Evolutionary conservation across 2,113 vertebrate genomes (phyloP), one percentile per base, ranked within the genome.

Genomic region (Galemys pyrenaicus): DNA sequence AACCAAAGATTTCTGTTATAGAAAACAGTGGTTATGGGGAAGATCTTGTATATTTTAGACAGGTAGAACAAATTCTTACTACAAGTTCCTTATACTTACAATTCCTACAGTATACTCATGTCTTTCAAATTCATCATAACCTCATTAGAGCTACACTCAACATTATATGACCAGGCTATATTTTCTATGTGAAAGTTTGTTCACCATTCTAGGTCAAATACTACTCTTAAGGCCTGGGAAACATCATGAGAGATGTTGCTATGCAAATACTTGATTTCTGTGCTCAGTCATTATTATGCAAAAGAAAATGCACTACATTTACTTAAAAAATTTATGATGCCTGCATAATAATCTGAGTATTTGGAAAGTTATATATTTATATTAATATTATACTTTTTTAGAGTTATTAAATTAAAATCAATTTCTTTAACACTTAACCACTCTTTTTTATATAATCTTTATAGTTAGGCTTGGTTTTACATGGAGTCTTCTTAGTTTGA

Each of bases 341-440:
- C 58, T 87, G 13, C 0, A 56, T n/a, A 54, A 13, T 22, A 86
- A 77, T 68, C 12, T 74, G 26, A 62, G 28, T 68, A 87, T 68
- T 56, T n/a, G 39, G 12, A 37, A 51, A 54, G 1, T 6, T 41
- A 78, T 16, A 44, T 17, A 65, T 37, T 71, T 89, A 15, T 83
- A 28, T n/a, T 84, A 80, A 85, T 13, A 60, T 65, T 3, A 65
- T 54, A 30, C 15, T 62, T 78, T 86, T 73, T 60, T n/a, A 67
- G n/a, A 89, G 5, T 54, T 86, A 65, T 94, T 5, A 26, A 80
- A 80, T 79, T 87, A 62, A 90, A 67, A 60, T 81, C 15, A 89
- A 3, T 81, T 77, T 62, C 5, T 54, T 71, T 68, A 67, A 68
- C 6, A 87, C 1, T 35, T 7, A 86, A 8, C 37, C 32, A 16